Conservation (phyloP, 2,888 invertebrate species). For the Macaria liturata region DNA sequence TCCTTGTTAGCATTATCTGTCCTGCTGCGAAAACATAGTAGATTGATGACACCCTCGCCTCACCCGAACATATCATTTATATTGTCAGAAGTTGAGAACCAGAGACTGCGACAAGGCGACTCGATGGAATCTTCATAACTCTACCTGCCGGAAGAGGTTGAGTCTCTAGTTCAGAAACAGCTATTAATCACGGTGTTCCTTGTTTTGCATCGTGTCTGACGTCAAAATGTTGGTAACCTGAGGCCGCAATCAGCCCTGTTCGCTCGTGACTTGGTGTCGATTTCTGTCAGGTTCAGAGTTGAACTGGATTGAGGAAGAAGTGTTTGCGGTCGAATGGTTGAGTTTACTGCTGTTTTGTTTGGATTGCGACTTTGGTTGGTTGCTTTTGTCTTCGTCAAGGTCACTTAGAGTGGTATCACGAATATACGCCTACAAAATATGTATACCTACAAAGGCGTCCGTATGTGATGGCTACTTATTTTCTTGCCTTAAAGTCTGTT, state of each 20-base stretch:
- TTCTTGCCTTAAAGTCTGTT: too few species aligned
- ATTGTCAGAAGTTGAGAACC: neutral
- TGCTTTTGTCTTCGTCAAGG: too few species aligned
- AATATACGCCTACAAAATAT: too few species aligned
- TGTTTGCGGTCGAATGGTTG: conserved; percentile 15
- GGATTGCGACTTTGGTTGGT: too few species aligned
- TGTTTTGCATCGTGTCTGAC: conserved; percentile 36
- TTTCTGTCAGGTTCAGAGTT: conserved; percentile 32
- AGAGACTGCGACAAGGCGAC: conserved; percentile 5
- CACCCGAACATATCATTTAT: conserved; percentile 10
- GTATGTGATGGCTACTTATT: too few species aligned
- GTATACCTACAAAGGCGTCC: too few species aligned
- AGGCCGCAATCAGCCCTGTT: conserved; percentile 30
- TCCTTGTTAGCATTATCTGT: too few species aligned
- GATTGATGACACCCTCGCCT: conserved; percentile 4
- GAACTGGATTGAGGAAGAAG: conserved; percentile 13
- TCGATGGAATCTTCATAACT: conserved; percentile 18
- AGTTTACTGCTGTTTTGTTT: conserved; percentile 10
- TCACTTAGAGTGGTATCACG: too few species aligned
- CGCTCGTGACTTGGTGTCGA: conserved; percentile 39
- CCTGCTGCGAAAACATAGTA: conserved; percentile 6
- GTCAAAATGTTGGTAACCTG: conserved; percentile 36
- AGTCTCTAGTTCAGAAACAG: conserved; percentile 25
- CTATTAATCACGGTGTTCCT: conserved; percentile 36
- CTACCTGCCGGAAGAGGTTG: conserved; percentile 14